Base-by-base conservation (phyloP, 2,888 invertebrate species). In the Catocala fraxini region DNA sequence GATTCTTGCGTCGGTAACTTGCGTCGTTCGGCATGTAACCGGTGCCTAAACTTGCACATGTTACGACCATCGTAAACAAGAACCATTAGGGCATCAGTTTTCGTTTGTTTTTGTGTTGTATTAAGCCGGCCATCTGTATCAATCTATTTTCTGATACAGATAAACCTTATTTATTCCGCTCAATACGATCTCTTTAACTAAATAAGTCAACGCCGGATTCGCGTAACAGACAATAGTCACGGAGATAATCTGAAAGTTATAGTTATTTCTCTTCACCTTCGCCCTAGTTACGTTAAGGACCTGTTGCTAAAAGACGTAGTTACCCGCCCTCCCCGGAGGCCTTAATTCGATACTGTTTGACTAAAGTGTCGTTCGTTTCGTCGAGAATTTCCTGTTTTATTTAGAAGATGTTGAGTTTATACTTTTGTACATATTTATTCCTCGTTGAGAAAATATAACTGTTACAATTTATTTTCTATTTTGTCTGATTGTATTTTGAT, bases 241-340 rank as follows among this genome's bases (percentile, higher is more conserved):
- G 33, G 49, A 60, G 47, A 59, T 71, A 71, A 74, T 65, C 55
- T 47, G 52, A 70, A 63, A 73, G 45, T 65, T 58, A 59, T 65
- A 68, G 68, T 61, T 66, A 70, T 73, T 70, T 64, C 53, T 51
- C 56, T 56, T 70, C 57, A 77, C 77, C 66, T 74, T 70, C 52
- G 70, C 68, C 71, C 79, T 78, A 85, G 82, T 87, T 85, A 82
- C 77, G 80, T 80, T 84, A 81, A 82, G 84, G 80, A 91, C 91
- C 90, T 91, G 91, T 91, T 91, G 91, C 90, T 86, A 80, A 56
- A 81, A 85, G 77, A 80, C 60, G 76, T 69, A 80, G 76, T 81
- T 75, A 75, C 72, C 65, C 68, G 59, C n/a, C 74, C 76, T 80
- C 81, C 83, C 84, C 59, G 55, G 80, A 77, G 85, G 78, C 69